A percentile compares a stretch with the other conserved stretches of the same genome.
Conservation (phyloP, 2,888 invertebrate genomes). For the Invenusta paracnida region DNA sequence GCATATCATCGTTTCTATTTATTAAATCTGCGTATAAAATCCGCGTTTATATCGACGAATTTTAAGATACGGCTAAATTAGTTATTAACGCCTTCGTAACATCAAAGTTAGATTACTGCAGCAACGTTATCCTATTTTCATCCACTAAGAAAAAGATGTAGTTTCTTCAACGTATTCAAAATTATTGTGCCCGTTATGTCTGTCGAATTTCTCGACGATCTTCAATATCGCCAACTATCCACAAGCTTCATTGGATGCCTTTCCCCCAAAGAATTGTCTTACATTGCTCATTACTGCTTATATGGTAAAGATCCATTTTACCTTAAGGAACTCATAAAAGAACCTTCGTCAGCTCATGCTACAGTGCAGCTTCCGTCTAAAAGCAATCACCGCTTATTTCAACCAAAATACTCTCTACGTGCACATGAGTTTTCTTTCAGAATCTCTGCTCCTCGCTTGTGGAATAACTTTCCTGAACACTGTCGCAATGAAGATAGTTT, state of each 20-base stretch:
- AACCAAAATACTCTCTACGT: background rate
- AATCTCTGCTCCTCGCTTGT: background rate
- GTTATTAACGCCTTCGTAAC: no score
- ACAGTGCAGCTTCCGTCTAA: constrained; percentile 2
- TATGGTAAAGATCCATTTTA: background rate
- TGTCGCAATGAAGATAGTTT: background rate
- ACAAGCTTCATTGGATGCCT: background rate
- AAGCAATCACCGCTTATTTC: background rate
- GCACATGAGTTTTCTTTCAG: constrained; percentile 11
- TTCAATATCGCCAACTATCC: background rate
- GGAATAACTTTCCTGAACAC: background rate
- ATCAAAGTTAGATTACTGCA: background rate
- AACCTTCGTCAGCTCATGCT: constrained; percentile 7
- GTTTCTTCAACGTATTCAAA: background rate
- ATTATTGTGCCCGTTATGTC: background rate
- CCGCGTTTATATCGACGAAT: background rate
- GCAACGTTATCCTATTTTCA: no score
- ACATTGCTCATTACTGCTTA: background rate
- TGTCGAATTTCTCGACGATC: background rate
- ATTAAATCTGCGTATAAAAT: constrained; percentile 7
- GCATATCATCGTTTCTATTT: background rate
- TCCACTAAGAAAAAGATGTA: background rate
- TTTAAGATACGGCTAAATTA: background rate
- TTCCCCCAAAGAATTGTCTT: background rate
- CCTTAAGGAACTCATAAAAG: constrained; percentile 16